Evolutionary conservation across 2,888 invertebrate genomes (phyloP).

Genomic region (Minunthozetes semirufus): DNA sequence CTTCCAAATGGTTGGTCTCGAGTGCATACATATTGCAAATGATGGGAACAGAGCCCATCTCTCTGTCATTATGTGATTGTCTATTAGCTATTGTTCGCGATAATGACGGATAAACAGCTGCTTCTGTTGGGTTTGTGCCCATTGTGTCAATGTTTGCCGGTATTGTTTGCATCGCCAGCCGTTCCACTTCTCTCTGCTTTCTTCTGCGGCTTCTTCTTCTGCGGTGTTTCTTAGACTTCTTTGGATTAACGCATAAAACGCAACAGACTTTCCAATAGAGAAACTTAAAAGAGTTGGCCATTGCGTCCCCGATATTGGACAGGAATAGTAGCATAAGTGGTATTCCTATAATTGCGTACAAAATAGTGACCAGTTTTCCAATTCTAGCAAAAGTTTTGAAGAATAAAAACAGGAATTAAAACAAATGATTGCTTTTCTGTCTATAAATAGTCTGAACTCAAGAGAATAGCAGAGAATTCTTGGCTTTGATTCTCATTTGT

Average conservation of each 20-base stretch:
- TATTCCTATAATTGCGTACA: slow-evolving; percentile 87
- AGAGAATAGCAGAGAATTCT: neutral
- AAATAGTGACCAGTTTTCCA: slow-evolving; percentile 89
- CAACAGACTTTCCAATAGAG: slow-evolving; percentile 84
- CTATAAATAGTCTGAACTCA: neutral
- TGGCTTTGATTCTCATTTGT: neutral
- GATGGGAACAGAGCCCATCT: slow-evolving; percentile 52
- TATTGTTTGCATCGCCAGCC: neutral
- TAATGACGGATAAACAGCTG: neutral
- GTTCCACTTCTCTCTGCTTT: neutral
- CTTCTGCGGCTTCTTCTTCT: neutral
- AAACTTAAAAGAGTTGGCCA: slow-evolving; percentile 87
- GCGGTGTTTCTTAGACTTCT: slow-evolving; percentile 47
- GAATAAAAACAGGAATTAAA: neutral
- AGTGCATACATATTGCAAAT: slow-evolving; percentile 65
- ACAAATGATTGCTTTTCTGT: neutral
- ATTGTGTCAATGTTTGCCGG: neutral
- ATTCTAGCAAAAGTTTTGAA: slow-evolving; percentile 48
- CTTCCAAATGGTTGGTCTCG: slow-evolving; percentile 50
- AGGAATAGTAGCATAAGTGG: slow-evolving; percentile 89
- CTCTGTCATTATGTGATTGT: slow-evolving; percentile 38
- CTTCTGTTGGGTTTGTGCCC: neutral
- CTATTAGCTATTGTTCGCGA: neutral
- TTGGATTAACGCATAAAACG: slow-evolving; percentile 75
- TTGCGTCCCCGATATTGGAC: slow-evolving; percentile 85